phyloP scores from a whole-genome alignment of 2,888 invertebrate genomes.

The Meghimatium bilineatum region DNA sequence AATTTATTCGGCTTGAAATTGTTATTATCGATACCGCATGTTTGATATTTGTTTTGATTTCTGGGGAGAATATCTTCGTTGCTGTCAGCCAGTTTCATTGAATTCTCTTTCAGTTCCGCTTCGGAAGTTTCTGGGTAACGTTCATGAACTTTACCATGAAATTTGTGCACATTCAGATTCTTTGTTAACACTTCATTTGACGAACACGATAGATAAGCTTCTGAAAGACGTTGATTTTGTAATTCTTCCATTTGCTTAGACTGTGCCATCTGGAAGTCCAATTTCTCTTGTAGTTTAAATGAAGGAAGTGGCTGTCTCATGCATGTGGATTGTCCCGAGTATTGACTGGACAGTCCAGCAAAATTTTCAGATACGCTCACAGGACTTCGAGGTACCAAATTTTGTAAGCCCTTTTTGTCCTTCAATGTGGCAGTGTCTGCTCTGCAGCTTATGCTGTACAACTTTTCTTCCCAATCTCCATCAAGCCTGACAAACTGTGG shows the following conservation, averaged over 20 bases:
- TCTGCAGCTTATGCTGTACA: background rate
- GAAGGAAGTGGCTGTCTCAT: too few relatives aligned
- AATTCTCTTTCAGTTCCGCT: background rate
- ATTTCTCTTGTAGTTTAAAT: background rate
- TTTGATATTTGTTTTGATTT: background rate
- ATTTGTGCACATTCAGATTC: background rate
- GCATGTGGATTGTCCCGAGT: background rate
- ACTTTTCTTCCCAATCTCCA: background rate
- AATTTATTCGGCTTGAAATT: background rate
- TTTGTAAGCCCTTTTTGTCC: background rate
- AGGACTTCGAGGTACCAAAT: conserved; percentile 34
- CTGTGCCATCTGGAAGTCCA: background rate
- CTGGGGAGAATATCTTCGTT: background rate
- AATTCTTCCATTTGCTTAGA: too few relatives aligned
- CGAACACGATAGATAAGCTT: background rate
- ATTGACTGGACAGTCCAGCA: background rate
- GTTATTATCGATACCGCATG: background rate
- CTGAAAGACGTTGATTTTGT: background rate
- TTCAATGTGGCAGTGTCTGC: background rate
- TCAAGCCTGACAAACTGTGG: background rate
- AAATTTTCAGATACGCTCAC: background rate
- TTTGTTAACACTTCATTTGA: background rate
- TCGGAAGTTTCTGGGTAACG: background rate
- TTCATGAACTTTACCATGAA: too few relatives aligned
- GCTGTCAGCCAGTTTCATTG: background rate